Conservation (phyloP, 92 coral and sea anemone species). For the Zoanthus sociatus region DNA sequence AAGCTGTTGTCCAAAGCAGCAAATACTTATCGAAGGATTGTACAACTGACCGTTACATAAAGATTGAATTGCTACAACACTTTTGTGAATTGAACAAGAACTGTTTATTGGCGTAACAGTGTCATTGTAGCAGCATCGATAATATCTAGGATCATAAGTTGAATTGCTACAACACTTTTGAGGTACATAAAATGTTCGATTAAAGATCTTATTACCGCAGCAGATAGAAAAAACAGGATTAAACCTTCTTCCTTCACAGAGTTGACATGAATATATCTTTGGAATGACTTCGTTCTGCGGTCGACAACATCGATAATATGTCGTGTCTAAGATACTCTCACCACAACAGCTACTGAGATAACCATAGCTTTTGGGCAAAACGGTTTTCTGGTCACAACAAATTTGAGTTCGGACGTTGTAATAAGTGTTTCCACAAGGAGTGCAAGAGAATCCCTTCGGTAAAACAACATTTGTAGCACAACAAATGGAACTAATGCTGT, state of each 20-base stretch:
- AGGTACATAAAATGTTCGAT: neutral
- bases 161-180: neutral
- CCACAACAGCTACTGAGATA: neutral
- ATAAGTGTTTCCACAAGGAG: neutral
- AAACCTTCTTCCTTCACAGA: neutral
- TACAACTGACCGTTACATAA: conserved; percentile 18
- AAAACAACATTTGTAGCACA: neutral
- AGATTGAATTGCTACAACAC: neutral
- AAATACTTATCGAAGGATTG: neutral
- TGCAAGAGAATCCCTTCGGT: neutral
- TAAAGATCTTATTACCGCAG: neutral
- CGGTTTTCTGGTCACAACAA: neutral
- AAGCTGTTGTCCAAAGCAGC: conserved; percentile 21
- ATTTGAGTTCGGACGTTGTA: neutral
- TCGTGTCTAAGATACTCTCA: neutral
- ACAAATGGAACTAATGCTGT: neutral
- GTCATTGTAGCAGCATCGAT: neutral
- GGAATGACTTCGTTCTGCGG: neutral
- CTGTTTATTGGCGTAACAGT: neutral
- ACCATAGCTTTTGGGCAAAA: neutral
- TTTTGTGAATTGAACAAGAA: neutral
- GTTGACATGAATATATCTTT: neutral
- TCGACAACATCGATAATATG: neutral
- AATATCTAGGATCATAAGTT: conserved; percentile 4
- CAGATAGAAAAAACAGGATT: neutral